phyloP scores from a whole-genome alignment of 2,888 invertebrate genomes.

The Erebia ligea region DNA sequence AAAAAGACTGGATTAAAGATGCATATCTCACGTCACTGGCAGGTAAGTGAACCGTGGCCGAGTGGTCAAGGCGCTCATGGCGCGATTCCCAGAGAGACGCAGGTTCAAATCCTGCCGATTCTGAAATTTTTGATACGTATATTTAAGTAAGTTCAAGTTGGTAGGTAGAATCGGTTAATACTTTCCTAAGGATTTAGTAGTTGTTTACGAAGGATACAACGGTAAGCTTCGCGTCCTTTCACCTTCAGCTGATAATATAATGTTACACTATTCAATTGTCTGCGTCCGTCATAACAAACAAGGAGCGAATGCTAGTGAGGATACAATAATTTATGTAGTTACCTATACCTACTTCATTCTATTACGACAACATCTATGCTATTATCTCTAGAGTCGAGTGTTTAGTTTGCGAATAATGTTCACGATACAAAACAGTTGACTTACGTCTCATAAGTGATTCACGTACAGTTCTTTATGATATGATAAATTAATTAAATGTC shows the following conservation, averaged over 20 bases:
- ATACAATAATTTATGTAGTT: conserved; percentile 52
- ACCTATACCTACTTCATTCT: conserved; percentile 41
- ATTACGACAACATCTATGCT: conserved; percentile 36
- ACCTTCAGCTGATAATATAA: conserved; percentile 45
- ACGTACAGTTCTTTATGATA: not conserved
- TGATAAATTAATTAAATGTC: not conserved
- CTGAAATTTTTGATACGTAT: no score
- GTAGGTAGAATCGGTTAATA: not conserved
- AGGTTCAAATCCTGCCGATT: no score
- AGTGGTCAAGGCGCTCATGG: no score
- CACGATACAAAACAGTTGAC: conserved; percentile 18
- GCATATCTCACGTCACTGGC: no score
- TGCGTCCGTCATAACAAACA: conserved; percentile 64
- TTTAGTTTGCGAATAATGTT: conserved; percentile 32
- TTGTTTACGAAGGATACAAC: not conserved
- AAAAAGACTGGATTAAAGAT: no score
- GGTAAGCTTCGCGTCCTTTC: conserved; percentile 7
- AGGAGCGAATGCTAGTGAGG: conserved; percentile 49
- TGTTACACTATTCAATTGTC: conserved; percentile 63
- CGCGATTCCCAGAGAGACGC: no score
- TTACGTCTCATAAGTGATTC: not conserved
- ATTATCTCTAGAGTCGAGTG: conserved; percentile 40
- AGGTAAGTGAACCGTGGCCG: no score
- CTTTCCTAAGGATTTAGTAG: not conserved
- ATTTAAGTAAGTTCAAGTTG: no score